These are phyloP conservation scores for Gobio occitaniae DNA, from an alignment of 2,797 vertebrate species.

Conservation along the genomic window DNA sequence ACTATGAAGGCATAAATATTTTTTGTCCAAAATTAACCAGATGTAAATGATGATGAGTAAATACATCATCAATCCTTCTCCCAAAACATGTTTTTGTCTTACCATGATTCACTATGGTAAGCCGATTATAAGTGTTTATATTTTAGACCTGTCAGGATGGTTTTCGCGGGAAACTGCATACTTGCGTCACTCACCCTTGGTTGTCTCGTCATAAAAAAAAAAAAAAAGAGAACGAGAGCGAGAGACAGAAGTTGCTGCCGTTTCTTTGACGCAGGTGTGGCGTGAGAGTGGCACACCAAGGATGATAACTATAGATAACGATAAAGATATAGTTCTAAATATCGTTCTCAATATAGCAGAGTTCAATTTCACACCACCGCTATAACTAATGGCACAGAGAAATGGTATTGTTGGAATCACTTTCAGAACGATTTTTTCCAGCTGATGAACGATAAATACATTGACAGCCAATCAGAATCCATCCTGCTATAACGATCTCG, in stretches of 20 bases:
- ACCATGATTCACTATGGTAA: background rate
- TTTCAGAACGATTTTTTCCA: no score
- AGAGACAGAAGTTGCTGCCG: background rate
- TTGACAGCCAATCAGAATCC: no score
- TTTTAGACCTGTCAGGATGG: background rate
- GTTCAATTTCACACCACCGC: no score
- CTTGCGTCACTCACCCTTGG: background rate
- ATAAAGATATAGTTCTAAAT: no score
- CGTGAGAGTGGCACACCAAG: background rate
- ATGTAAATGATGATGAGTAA: background rate
- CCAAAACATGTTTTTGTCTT: background rate
- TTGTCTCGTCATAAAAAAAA: background rate
- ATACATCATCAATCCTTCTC: background rate
- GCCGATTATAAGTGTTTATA: no score
- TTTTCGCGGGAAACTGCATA: background rate
- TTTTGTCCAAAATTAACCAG: background rate
- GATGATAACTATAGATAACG: no score
- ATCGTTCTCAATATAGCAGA: no score
- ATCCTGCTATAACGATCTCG: no score
- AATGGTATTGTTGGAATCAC: no score
- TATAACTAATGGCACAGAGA: no score
- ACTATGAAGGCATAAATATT: background rate
- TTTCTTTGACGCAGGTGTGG: background rate
- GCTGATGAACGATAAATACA: no score
- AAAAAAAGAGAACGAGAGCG: no score